A percentile compares a stretch with the other conserved stretches of the same genome.
Conservation (phyloP, 1,140 invertebrate genomes). For the Drosophila sproati region DNA sequence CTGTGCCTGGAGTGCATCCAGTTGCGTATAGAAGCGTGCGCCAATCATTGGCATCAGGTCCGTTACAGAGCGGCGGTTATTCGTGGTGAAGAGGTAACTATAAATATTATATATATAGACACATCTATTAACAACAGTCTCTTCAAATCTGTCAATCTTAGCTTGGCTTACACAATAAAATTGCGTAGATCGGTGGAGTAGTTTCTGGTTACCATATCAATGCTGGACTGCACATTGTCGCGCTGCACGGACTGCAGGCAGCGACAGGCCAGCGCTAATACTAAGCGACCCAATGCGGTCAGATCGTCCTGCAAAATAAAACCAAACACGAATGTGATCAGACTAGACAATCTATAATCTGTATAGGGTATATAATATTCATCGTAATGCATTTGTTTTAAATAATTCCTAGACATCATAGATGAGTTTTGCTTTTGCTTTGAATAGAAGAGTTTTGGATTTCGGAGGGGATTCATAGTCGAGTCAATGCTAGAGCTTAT, state of each 20-base stretch:
- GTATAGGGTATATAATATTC: no score
- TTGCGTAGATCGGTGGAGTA: slow-evolving; percentile 97
- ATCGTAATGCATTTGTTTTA: no score
- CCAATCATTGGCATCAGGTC: slow-evolving; percentile 99
- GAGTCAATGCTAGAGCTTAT: no score
- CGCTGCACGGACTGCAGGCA: slow-evolving; percentile 93
- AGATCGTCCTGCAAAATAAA: slow-evolving; percentile 92
- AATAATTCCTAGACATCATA: no score
- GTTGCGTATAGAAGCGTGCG: slow-evolving; percentile 97
- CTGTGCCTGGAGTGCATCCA: slow-evolving; percentile 94
- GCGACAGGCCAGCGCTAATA: slow-evolving; percentile 96
- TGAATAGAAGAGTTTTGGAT: no score
- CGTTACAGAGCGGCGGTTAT: slow-evolving; percentile 92
- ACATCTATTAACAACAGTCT: not conserved
- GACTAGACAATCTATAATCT: no score
- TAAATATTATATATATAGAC: not conserved
- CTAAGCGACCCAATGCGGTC: slow-evolving; percentile 94
- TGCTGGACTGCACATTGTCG: slow-evolving; percentile 93
- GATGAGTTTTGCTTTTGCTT: no score
- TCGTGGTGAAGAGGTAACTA: slow-evolving; percentile 91
- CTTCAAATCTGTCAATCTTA: not conserved
- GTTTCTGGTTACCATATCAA: slow-evolving; percentile 94
- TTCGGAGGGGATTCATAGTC: no score
- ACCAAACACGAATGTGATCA: not conserved
- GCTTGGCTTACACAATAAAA: slow-evolving; percentile 91